Evolutionary conservation across 2,113 vertebrate species (phyloP).

Genomic region (Clarias magur): DNA sequence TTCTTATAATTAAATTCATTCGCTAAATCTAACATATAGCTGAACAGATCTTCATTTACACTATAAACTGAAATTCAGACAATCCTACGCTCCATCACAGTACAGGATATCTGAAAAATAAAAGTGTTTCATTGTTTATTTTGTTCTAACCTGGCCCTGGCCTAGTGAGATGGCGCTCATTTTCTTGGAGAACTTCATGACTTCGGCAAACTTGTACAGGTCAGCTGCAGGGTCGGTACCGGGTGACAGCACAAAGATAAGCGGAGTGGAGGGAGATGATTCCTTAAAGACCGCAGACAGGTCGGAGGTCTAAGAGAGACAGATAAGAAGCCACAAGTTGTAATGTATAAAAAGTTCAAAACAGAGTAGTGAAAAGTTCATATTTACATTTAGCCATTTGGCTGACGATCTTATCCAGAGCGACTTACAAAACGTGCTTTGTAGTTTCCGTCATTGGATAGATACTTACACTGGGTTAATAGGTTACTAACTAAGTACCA

Average conservation of each 20-base stretch:
- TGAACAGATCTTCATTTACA: not conserved
- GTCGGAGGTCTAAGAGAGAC: constrained; percentile 77
- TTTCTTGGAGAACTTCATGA: constrained; percentile 89
- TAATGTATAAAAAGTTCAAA: not conserved
- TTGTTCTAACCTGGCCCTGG: constrained; percentile 83
- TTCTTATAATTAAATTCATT: not conserved
- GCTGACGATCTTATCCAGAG: no score
- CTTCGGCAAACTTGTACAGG: constrained; percentile 90
- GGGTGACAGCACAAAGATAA: constrained; percentile 86
- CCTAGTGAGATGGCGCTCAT: constrained; percentile 86
- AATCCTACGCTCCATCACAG: not conserved
- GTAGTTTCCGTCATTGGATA: no score
- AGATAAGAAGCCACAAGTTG: not conserved
- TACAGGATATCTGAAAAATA: not conserved
- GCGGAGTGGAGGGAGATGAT: constrained; percentile 75
- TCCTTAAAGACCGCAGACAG: constrained; percentile 81
- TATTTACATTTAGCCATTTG: not conserved
- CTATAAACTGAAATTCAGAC: not conserved
- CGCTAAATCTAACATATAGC: not conserved
- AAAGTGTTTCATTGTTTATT: not conserved
- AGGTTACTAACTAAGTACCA: no score
- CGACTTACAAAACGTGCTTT: no score
- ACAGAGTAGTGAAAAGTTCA: not conserved
- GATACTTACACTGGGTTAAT: no score
- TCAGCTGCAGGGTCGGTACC: constrained; percentile 86